Evolutionary conservation across 2,888 invertebrate genomes (phyloP), one percentile per base, ranked within the genome.

Genomic region (Drosophila pullipes): DNA sequence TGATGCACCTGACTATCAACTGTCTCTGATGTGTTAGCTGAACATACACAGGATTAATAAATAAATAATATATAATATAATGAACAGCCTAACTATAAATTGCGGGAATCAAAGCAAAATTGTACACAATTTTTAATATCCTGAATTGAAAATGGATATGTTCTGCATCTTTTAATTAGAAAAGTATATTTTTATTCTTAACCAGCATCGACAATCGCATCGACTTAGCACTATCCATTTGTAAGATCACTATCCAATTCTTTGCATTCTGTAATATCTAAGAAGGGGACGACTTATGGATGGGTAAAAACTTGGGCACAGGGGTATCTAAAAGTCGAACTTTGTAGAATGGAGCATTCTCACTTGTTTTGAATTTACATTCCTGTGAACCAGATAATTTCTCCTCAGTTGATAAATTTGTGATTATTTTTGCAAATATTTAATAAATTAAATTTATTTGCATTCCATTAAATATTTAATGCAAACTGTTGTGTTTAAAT

Each of bases 11-110:
- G n/a, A 6, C 3, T 31, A 10, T 18, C 0, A 30, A 50, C 5
- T 50, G 18, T n/a, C 2, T n/a, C 4, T 30, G 5, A n/a, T 52
- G 30, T 3, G 5, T 31, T n/a, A 30, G 30, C n/a, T 9, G 13
- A 33, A 0, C n/a, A 41, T n/a, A n/a, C 1, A 41, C 2, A 10
- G 0, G 4, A n/a, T 41, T n/a, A 41, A 9, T 10, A 41, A 41
- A n/a, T 41, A 41, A 39, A 41, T n/a, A 3, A 30, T 30, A 30
- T 30, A 30, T 30, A 30, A 30, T 30, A 6, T 6, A 30, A 30
- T 6, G 10, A 41, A 10, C 1, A 10, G 10, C n/a, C 41, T 1
- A n/a, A 41, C 4, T n/a, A n/a, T 41, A 10, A 41, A 41, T n/a
- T n/a, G n/a, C n/a, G 9, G 1, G 41, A 41, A 41, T 41, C 4